A percentile compares a stretch with the other conserved stretches of the same genome.
phyloP scores from a whole-genome alignment of 2,113 vertebrate species.

The Phasianus colchicus region DNA sequence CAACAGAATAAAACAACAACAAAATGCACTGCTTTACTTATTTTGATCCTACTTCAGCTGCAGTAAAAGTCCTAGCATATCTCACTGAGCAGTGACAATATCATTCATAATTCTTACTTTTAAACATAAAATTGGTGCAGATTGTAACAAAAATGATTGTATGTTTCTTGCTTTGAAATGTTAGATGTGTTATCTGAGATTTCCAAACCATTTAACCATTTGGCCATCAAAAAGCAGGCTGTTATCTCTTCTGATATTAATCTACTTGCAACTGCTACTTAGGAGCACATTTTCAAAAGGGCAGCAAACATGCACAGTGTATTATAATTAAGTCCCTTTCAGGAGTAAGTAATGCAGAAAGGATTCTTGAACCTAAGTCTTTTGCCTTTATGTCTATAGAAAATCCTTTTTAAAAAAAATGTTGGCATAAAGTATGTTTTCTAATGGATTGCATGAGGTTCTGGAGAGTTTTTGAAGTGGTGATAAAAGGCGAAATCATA shows the following conservation, averaged over 20 bases:
- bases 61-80: neutral
- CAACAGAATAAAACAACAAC: too few species aligned
- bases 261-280: neutral
- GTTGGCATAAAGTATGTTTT: neutral
- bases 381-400: neutral
- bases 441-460: neutral
- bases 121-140: neutral
- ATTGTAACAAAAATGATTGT: neutral
- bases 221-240: neutral
- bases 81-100: neutral
- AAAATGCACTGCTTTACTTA: neutral
- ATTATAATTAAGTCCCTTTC: slow-evolving; percentile 6
- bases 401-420: neutral
- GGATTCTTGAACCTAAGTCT: neutral
- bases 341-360: neutral
- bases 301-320: neutral
- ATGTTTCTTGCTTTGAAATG: slow-evolving; percentile 13
- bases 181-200: neutral
- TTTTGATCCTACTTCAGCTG: neutral
- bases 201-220: slow-evolving; percentile 25
- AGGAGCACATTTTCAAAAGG: neutral
- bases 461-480: slow-evolving; percentile 25
- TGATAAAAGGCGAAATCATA: slow-evolving; percentile 35
- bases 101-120: neutral
- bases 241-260: slow-evolving; percentile 7